Conservation (phyloP, 2,113 vertebrate genomes). For the Odocoileus hemionus region DNA sequence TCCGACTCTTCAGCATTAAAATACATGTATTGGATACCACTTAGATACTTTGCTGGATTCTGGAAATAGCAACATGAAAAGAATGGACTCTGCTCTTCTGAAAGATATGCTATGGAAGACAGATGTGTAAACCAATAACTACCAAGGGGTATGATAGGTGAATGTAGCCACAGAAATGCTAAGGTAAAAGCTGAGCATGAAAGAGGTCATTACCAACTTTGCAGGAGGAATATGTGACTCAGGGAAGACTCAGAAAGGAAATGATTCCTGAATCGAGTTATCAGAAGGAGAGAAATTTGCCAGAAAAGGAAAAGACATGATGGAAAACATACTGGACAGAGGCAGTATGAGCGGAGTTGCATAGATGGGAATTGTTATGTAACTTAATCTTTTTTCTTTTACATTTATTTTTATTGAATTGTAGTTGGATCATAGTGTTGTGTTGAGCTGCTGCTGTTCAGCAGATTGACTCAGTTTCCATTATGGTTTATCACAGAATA, state of each 20-base stretch:
- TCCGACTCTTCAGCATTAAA: neutral
- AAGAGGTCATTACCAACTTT: neutral
- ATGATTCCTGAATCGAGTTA: neutral
- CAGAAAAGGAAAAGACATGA: neutral
- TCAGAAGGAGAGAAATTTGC: neutral
- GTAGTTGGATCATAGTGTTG: neutral
- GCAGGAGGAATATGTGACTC: neutral
- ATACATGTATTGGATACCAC: neutral
- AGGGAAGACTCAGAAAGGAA: neutral
- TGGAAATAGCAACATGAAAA: neutral
- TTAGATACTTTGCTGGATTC: neutral
- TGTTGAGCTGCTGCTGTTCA: neutral
- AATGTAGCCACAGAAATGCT: neutral
- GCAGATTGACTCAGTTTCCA: neutral
- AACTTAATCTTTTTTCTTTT: neutral
- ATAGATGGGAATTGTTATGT: neutral
- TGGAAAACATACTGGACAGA: neutral
- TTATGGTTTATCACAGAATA: neutral
- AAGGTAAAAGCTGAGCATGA: neutral
- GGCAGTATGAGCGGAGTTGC: neutral
- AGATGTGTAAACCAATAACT: neutral
- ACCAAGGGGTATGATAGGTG: neutral
- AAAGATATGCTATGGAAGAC: neutral
- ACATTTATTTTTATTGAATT: neutral
- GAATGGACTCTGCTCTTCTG: neutral